Percentiles rank a stretch among this genome's conserved stretches.
Conservation (phyloP, 30 jellyfish, hydroid and myxozoan genomes). For the Nemopilema nomurai region DNA sequence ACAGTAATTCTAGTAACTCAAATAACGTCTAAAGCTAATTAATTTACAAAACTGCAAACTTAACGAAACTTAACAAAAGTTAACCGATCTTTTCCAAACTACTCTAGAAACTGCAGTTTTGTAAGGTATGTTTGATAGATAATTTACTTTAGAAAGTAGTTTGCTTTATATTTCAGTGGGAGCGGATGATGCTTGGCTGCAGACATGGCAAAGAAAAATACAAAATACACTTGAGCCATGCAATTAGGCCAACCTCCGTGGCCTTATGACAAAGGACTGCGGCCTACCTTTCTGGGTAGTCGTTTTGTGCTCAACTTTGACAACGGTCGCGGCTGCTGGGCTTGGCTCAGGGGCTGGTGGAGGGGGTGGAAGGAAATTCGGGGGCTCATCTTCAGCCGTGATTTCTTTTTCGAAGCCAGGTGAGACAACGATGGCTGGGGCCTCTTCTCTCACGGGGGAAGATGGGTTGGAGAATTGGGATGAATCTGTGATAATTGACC, state of each 20-base stretch:
- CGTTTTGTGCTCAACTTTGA: background rate
- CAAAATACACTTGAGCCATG: too few relatives aligned
- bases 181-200: background rate
- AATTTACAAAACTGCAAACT: too few relatives aligned
- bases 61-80: too few relatives aligned
- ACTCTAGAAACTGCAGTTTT: too few relatives aligned
- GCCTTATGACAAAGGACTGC: too few relatives aligned
- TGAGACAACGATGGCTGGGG: constrained; percentile 9
- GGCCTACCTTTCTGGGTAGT: constrained; percentile 2
- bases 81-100: too few relatives aligned
- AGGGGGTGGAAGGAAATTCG: constrained; percentile 53
- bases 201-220: background rate
- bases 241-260: background rate
- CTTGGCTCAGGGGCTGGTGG: background rate
- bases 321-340: background rate
- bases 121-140: too few relatives aligned
- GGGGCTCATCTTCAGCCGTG: constrained; percentile 22
- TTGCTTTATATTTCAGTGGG: too few relatives aligned
- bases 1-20: too few relatives aligned
- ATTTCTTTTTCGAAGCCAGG: background rate
- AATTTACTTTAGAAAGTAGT: too few relatives aligned
- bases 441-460: constrained; percentile 21
- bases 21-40: too few relatives aligned
- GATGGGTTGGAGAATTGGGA: constrained; percentile 37
- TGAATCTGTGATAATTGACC: constrained; percentile 60